Conservation (phyloP, 2,888 invertebrate genomes). For the Atrina japonica region DNA sequence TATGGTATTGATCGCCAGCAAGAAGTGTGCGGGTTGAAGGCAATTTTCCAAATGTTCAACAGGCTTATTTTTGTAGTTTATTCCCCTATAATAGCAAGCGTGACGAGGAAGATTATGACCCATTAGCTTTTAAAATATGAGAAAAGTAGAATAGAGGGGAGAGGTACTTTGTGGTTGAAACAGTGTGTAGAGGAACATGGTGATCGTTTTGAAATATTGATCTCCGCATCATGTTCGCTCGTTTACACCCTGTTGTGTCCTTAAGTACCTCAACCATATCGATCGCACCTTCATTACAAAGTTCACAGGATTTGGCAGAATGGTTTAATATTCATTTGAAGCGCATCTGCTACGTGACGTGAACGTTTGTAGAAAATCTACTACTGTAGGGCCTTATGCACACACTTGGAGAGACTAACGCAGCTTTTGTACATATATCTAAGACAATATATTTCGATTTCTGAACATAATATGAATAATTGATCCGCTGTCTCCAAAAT, state of each 20-base stretch:
- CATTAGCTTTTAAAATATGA: constrained; percentile 34
- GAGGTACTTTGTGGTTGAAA: too few species aligned
- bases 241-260: too few species aligned
- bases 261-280: constrained; percentile 28
- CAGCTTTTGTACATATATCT: too few species aligned
- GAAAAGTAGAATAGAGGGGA: constrained; percentile 19
- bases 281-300: constrained; percentile 36
- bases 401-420: too few species aligned
- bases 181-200: background rate
- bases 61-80: constrained; percentile 14
- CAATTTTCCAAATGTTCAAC: constrained; percentile 41
- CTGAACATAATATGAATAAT: too few species aligned
- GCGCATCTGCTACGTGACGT: constrained; percentile 19
- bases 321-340: constrained; percentile 24
- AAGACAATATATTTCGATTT: too few species aligned
- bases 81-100: constrained; percentile 29
- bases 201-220: background rate
- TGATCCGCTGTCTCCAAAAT: too few species aligned
- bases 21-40: constrained; percentile 34
- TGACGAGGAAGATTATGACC: constrained; percentile 37
- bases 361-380: too few species aligned
- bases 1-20: constrained; percentile 27
- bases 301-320: constrained; percentile 41
- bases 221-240: too few species aligned
- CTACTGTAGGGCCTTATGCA: too few species aligned